Conservation (phyloP, 2,888 invertebrate genomes). For the Cheilosia urbana region DNA sequence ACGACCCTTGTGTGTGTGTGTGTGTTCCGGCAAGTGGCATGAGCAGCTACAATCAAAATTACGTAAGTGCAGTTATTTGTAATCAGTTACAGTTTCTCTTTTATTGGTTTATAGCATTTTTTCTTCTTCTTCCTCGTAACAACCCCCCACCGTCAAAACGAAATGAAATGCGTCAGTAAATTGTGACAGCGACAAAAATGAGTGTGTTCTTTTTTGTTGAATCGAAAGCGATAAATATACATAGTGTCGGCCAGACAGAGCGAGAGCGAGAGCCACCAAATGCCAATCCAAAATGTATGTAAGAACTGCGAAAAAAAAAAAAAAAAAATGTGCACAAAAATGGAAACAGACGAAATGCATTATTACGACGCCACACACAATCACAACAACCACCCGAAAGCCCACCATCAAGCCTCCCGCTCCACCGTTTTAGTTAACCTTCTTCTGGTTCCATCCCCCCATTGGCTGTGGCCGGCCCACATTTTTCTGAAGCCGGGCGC, state of each 20-base stretch:
- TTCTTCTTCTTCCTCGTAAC: constrained; percentile 1
- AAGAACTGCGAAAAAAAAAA: constrained; percentile 16
- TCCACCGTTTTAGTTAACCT: constrained; percentile 43
- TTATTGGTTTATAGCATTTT: constrained; percentile 38
- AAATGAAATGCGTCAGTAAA: constrained; percentile 20
- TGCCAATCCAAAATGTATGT: constrained; percentile 34
- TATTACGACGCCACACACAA: constrained; percentile 58
- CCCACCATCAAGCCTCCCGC: constrained; percentile 26
- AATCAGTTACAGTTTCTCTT: constrained; percentile 48
- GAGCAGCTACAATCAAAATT: constrained; percentile 50
- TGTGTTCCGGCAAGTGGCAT: constrained; percentile 23
- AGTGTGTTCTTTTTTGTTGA: too few relatives aligned
- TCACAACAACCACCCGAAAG: constrained; percentile 46
- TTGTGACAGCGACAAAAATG: neutral
- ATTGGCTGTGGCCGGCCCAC: constrained; percentile 10
- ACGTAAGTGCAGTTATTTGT: constrained; percentile 54
- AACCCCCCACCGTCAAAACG: neutral
- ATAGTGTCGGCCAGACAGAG: neutral
- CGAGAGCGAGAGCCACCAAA: neutral
- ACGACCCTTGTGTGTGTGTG: constrained; percentile 3
- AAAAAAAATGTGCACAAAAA: constrained; percentile 19
- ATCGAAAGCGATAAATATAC: constrained; percentile 30
- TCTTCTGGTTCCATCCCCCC: constrained; percentile 37
- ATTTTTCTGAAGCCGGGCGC: constrained; percentile 36
- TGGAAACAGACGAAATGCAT: constrained; percentile 58